Evolutionary conservation across 2,888 invertebrate species (phyloP), one percentile per base, ranked within the genome.

Genomic region (Eupithecia inturbata): DNA sequence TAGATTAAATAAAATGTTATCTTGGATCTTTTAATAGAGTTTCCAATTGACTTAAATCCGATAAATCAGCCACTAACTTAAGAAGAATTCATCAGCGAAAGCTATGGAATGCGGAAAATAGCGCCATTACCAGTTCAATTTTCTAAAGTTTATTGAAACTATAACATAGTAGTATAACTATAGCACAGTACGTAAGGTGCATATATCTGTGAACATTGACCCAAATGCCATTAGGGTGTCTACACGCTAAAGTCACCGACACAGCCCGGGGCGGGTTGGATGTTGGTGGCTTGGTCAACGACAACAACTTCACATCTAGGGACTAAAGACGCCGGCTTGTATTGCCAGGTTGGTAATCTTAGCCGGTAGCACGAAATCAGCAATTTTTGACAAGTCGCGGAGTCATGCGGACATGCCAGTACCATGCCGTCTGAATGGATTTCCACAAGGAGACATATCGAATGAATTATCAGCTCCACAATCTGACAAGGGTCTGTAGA

Each of bases 401-500:
- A 45, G 19, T 45, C 6, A 6, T 3, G 45, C 19, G 41, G 6
- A 45, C 41, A 45, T 45, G 16, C 41, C 4, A n/a, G n/a, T n/a
- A n/a, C n/a, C n/a, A n/a, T n/a, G n/a, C 71, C 77, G 76, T 80
- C n/a, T 73, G 72, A 79, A 79, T 78, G 83, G 81, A 81, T 85
- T 80, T 81, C 82, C 83, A 76, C 60, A 62, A 74, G 74, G 67
- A 64, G 79, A 78, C 77, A 78, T 79, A 84, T 84, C 81, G 74
- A 82, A 83, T 85, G 85, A 84, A 84, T 85, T 88, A 89, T 88
- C 88, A 78, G 76, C 62, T 68, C 71, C 77, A 63, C 74, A 79
- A 85, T 84, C 80, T 89, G 89, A 89, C 89, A 83, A 84, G 89
- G 90, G 89, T 88, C 74, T 79, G 76, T 36, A 28, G 71, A 72